Percentiles rank a stretch among this genome's conserved stretches.
Conservation (phyloP, 1,140 invertebrate genomes). For the Trialeurodes vaporariorum region DNA sequence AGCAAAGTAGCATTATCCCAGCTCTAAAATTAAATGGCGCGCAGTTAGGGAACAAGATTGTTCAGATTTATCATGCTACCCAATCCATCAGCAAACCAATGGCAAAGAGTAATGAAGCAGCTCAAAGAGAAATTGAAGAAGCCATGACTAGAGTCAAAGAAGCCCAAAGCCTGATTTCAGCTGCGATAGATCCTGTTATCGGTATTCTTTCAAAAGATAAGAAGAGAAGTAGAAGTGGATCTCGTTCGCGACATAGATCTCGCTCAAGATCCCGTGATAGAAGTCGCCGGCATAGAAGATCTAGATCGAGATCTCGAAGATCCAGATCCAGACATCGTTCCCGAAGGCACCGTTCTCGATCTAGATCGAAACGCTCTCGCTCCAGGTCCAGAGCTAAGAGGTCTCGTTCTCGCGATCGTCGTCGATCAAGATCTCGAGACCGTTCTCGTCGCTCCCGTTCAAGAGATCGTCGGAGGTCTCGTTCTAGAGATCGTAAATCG, state of each 20-base stretch:
- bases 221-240: conserved; percentile 41
- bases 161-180: conserved; percentile 84
- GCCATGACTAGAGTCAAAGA: conserved; percentile 94
- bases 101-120: conserved; percentile 87
- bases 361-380: conserved; percentile 24
- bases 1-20: conserved; percentile 75
- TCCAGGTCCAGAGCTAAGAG: conserved; percentile 39
- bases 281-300: conserved; percentile 42
- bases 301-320: conserved; percentile 47
- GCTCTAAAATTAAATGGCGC: conserved; percentile 79
- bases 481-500: conserved; percentile 32
- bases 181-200: conserved; percentile 81
- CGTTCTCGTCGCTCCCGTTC: conserved; percentile 34
- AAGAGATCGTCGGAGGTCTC: conserved; percentile 32
- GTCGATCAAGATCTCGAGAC: conserved; percentile 47
- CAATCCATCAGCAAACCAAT: conserved; percentile 86
- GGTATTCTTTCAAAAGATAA: conserved; percentile 74
- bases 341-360: conserved; percentile 32
- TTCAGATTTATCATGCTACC: conserved; percentile 70
- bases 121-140: conserved; percentile 90
- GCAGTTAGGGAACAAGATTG: conserved; percentile 47
- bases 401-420: conserved; percentile 42
- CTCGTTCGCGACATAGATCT: conserved; percentile 27
- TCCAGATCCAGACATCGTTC: conserved; percentile 38
- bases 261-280: conserved; percentile 42